These are phyloP conservation scores for Taenaris catops DNA, from an alignment of 2,888 invertebrate genomes.

Conservation along the genomic window DNA sequence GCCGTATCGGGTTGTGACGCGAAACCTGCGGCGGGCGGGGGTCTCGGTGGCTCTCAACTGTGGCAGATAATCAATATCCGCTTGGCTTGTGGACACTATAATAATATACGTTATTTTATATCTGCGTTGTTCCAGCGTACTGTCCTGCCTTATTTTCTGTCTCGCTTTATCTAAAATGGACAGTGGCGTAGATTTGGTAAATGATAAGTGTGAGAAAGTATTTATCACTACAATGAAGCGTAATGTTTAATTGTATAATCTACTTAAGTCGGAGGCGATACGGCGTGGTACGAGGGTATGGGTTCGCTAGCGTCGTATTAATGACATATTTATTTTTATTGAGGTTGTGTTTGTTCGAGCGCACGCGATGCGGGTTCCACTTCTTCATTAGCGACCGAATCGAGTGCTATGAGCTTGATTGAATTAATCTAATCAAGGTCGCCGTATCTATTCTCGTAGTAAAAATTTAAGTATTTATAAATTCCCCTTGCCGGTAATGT, in stretches of 20 bases:
- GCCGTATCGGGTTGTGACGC: slow-evolving; percentile 36
- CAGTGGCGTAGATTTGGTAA: slow-evolving; percentile 80
- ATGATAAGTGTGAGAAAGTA: slow-evolving; percentile 80
- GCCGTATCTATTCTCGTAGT: slow-evolving; percentile 22
- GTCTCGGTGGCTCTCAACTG: slow-evolving; percentile 75
- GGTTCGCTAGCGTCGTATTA: slow-evolving; percentile 32
- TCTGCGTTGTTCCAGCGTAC: slow-evolving; percentile 44
- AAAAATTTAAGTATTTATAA: no score
- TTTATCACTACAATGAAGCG: slow-evolving; percentile 78
- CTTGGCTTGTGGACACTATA: slow-evolving; percentile 81
- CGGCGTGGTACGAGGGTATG: slow-evolving; percentile 30
- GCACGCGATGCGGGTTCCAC: slow-evolving; percentile 59
- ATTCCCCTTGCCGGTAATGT: no score
- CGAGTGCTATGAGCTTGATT: slow-evolving; percentile 42
- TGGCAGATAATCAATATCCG: slow-evolving; percentile 82
- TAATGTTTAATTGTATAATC: slow-evolving; percentile 76
- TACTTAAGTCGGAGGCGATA: slow-evolving; percentile 63
- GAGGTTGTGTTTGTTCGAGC: slow-evolving; percentile 35
- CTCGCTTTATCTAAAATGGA: slow-evolving; percentile 75
- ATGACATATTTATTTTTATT: slow-evolving; percentile 68
- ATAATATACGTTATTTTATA: slow-evolving; percentile 77
- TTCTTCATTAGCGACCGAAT: slow-evolving; percentile 43
- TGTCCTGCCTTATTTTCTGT: slow-evolving; percentile 33
- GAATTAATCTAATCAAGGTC: slow-evolving; percentile 35
- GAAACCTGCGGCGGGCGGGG: slow-evolving; percentile 43